Conservation (phyloP, 2,113 vertebrate species). For the Mesocricetus auratus region DNA sequence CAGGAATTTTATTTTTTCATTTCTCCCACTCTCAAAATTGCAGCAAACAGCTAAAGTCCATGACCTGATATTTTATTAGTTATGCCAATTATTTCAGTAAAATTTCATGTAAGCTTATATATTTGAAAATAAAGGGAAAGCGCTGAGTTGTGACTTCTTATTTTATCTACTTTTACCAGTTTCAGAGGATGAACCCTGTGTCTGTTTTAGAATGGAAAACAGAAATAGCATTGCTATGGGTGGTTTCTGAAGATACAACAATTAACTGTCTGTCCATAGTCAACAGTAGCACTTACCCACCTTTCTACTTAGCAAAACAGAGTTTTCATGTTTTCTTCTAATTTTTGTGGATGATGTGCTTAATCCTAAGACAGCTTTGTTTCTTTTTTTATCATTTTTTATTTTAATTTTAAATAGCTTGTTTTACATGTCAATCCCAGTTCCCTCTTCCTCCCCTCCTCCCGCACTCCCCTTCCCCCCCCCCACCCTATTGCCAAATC, state of each 20-base stretch:
- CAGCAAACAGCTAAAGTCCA: constrained; percentile 60
- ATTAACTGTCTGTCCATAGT: constrained; percentile 81
- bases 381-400: no score
- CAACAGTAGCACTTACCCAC: constrained; percentile 58
- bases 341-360: constrained; percentile 1
- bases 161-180: constrained; percentile 71
- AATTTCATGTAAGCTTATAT: constrained; percentile 64
- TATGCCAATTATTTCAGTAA: constrained; percentile 71
- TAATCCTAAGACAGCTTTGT: background rate
- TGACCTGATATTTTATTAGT: constrained; percentile 70
- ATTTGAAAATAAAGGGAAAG: constrained; percentile 71
- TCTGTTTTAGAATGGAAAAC: constrained; percentile 40
- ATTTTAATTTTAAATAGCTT: no score
- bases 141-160: constrained; percentile 77
- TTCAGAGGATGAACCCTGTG: constrained; percentile 53
- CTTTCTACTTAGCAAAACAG: constrained; percentile 57
- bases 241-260: constrained; percentile 79
- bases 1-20: constrained; percentile 81
- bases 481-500: no score
- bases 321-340: background rate
- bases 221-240: constrained; percentile 57
- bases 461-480: no score
- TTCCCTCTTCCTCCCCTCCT: no score
- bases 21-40: constrained; percentile 76
- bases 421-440: no score